Percentiles rank a stretch among this genome's conserved stretches.
These are phyloP conservation scores for Channa striata DNA, from an alignment of 2,797 vertebrate species.

Conservation along the genomic window DNA sequence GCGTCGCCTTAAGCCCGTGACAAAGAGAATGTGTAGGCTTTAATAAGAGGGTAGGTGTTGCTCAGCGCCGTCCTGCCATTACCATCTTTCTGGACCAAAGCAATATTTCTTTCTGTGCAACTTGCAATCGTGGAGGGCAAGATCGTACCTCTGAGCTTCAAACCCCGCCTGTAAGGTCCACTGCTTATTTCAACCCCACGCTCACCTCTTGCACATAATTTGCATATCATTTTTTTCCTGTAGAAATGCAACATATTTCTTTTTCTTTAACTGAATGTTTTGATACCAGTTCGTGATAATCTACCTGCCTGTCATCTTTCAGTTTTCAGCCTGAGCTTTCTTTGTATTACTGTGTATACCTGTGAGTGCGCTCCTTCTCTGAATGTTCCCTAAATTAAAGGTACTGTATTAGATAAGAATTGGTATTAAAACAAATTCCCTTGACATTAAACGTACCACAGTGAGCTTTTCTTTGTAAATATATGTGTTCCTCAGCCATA, in stretches of 20 bases:
- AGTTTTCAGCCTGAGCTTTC: conserved; percentile 9
- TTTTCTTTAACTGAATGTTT: conserved; percentile 5
- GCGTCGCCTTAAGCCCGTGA: conserved; percentile 41
- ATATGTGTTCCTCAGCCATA: neutral
- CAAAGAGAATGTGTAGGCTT: conserved; percentile 57
- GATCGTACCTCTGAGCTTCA: conserved; percentile 38
- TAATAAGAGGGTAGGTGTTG: conserved; percentile 73
- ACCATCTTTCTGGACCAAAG: conserved; percentile 63
- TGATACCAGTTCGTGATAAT: conserved; percentile 1
- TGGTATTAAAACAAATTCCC: neutral
- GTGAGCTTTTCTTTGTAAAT: neutral
- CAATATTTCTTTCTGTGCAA: conserved; percentile 51
- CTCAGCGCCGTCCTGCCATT: conserved; percentile 69
- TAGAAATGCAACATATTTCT: neutral
- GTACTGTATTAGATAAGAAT: neutral
- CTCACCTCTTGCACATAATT: conserved; percentile 7
- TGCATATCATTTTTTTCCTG: neutral
- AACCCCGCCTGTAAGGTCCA: neutral
- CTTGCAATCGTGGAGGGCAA: conserved; percentile 58
- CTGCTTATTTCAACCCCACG: conserved; percentile 50
- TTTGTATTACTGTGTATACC: conserved; percentile 1
- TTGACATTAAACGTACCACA: neutral
- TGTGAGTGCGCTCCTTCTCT: neutral
- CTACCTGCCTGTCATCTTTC: conserved; percentile 2
- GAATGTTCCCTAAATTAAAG: neutral